Conservation (phyloP, 2,113 vertebrate species). For the Nerophis ophidion region DNA sequence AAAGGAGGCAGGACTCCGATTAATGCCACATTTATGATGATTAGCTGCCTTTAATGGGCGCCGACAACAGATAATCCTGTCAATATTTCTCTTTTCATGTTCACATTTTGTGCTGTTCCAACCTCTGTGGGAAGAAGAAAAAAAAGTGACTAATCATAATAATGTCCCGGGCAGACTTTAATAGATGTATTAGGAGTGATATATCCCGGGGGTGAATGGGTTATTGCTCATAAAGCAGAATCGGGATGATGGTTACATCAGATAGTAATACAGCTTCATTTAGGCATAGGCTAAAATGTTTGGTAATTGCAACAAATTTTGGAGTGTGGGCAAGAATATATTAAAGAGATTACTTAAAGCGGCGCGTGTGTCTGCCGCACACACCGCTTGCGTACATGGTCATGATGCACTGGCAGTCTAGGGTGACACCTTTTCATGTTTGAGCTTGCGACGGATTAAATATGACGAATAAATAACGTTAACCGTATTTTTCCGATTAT, state of each 20-base stretch:
- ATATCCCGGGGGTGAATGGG: constrained; percentile 54
- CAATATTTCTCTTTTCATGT: constrained; percentile 57
- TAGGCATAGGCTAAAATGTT: constrained; percentile 38
- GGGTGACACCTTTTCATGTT: too few relatives aligned
- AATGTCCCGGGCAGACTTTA: constrained; percentile 63
- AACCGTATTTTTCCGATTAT: too few relatives aligned
- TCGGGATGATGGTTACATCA: constrained; percentile 58
- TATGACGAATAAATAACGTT: too few relatives aligned
- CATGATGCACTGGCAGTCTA: too few relatives aligned
- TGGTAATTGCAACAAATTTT: constrained; percentile 50
- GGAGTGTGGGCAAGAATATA: constrained; percentile 53
- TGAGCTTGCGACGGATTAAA: too few relatives aligned
- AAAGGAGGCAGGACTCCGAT: constrained; percentile 52
- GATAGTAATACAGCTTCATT: constrained; percentile 51
- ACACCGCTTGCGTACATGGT: not conserved
- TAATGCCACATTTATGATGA: constrained; percentile 46
- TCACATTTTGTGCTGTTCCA: constrained; percentile 48
- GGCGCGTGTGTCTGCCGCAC: constrained; percentile 20
- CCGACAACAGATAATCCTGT: constrained; percentile 53
- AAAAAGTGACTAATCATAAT: constrained; percentile 65
- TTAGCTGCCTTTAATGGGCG: constrained; percentile 55
- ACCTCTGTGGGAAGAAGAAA: constrained; percentile 39
- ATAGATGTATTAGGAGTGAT: constrained; percentile 66
- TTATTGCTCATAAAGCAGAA: constrained; percentile 62
- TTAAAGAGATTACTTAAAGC: constrained; percentile 48